Evolutionary conservation across 2,888 invertebrate species (phyloP).

Genomic region (Arenicola marina): DNA sequence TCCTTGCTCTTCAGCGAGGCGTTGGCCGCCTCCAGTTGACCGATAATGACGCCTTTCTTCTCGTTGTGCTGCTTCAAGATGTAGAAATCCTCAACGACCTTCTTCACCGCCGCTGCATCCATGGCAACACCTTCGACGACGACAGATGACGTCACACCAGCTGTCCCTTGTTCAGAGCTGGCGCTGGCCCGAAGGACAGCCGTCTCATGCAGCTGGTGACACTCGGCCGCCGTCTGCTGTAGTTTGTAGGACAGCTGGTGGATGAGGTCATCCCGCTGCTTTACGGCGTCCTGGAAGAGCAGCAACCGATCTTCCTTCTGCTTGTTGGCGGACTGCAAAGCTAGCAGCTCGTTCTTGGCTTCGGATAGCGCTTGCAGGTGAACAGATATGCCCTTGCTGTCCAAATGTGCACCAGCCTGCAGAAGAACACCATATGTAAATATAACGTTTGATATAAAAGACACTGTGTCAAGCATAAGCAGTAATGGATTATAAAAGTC

Average conservation of each 20-base stretch:
- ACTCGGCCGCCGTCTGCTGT: not conserved
- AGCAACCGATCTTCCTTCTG: conserved; percentile 25
- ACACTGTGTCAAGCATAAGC: too few species aligned
- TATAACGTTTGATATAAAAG: too few species aligned
- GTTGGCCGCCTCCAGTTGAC: not conserved
- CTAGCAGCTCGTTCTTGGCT: conserved; percentile 50
- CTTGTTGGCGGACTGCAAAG: conserved; percentile 38
- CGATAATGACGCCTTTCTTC: not conserved
- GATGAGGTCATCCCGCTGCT: conserved; percentile 25
- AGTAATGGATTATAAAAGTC: too few species aligned
- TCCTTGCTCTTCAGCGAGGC: conserved; percentile 12
- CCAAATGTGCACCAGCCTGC: too few species aligned
- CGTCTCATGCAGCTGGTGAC: too few species aligned
- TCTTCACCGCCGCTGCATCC: too few species aligned
- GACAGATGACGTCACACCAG: too few species aligned
- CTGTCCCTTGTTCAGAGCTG: not conserved
- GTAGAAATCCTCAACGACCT: not conserved
- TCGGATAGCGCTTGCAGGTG: conserved; percentile 47
- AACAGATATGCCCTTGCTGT: too few species aligned
- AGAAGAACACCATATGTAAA: too few species aligned
- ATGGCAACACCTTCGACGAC: too few species aligned
- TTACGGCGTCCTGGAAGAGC: conserved; percentile 21
- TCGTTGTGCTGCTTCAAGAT: not conserved
- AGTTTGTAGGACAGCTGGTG: conserved; percentile 9
- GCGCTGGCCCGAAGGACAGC: too few species aligned